Percentiles rank a stretch among this genome's conserved stretches.
phyloP scores from a whole-genome alignment of 2,888 invertebrate genomes.

The Nephrotoma flavescens region DNA sequence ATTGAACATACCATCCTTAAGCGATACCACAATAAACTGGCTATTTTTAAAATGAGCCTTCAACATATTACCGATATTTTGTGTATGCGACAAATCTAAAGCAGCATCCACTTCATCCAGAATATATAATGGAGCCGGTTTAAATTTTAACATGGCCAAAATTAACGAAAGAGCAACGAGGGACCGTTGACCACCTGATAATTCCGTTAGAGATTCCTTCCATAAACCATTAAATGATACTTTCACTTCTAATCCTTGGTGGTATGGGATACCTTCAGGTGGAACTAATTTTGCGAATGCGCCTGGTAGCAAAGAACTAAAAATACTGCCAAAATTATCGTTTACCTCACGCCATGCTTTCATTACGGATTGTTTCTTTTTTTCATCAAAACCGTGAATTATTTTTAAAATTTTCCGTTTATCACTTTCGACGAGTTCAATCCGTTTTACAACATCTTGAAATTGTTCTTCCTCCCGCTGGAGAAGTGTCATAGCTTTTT shows the following conservation, averaged over 20 bases:
- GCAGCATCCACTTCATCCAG: constrained; percentile 99
- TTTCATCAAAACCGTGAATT: constrained; percentile 77
- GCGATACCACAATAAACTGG: constrained; percentile 93
- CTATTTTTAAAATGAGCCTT: constrained; percentile 78
- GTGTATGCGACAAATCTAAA: constrained; percentile 92
- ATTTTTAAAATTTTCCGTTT: constrained; percentile 57
- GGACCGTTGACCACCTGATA: constrained; percentile 94
- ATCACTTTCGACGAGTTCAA: constrained; percentile 62
- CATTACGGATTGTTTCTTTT: constrained; percentile 70
- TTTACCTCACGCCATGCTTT: constrained; percentile 80
- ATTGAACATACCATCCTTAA: constrained; percentile 99
- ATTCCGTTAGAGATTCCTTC: constrained; percentile 91
- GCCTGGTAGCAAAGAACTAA: constrained; percentile 78
- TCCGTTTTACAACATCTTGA: constrained; percentile 47
- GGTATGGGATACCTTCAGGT: constrained; percentile 51
- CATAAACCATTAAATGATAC: constrained; percentile 86
- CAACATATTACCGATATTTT: constrained; percentile 95
- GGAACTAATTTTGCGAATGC: constrained; percentile 76
- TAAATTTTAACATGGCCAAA: constrained; percentile 89
- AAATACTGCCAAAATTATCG: constrained; percentile 88
- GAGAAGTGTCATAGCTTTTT: constrained; percentile 72
- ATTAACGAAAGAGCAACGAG: constrained; percentile 92
- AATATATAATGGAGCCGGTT: constrained; percentile 96
- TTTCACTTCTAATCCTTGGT: constrained; percentile 81
- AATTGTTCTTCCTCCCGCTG: constrained; percentile 73